A percentile compares a stretch with the other conserved stretches of the same genome.
Evolutionary conservation across 2,113 vertebrate species (phyloP).

Genomic region (Leptosomus discolor): DNA sequence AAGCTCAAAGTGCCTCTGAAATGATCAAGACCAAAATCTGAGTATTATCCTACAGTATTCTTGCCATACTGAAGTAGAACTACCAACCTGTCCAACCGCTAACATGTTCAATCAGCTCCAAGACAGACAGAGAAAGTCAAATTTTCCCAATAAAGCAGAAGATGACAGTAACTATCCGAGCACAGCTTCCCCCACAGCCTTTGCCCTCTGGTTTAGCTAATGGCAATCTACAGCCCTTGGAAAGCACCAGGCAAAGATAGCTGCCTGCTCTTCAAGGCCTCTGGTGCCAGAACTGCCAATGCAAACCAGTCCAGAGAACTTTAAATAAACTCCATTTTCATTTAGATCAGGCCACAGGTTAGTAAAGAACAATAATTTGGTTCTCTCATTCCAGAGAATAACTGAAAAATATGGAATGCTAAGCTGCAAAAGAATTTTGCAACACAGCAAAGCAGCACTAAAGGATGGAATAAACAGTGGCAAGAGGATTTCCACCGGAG

Average conservation of each 20-base stretch:
- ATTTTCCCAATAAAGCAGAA: neutral
- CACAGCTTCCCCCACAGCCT: neutral
- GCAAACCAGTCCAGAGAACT: neutral
- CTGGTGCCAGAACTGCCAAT: neutral
- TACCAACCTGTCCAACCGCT: neutral
- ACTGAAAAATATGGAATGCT: neutral
- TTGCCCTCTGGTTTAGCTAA: neutral
- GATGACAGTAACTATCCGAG: neutral
- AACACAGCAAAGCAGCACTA: neutral
- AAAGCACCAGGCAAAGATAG: neutral
- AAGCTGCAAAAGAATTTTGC: neutral
- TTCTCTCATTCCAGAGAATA: neutral
- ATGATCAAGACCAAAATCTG: neutral
- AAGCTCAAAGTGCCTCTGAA: neutral
- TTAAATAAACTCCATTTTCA: neutral
- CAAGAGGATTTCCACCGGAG: neutral
- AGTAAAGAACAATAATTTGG: neutral
- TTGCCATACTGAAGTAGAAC: neutral
- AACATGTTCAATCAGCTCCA: neutral
- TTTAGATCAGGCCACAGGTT: neutral
- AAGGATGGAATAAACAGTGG: neutral
- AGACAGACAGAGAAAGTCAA: neutral
- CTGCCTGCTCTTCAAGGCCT: neutral
- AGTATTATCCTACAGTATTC: neutral
- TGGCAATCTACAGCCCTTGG: neutral